These are phyloP conservation scores for Cistogaster globosa DNA, from an alignment of 2,888 invertebrate genomes.

Conservation along the genomic window DNA sequence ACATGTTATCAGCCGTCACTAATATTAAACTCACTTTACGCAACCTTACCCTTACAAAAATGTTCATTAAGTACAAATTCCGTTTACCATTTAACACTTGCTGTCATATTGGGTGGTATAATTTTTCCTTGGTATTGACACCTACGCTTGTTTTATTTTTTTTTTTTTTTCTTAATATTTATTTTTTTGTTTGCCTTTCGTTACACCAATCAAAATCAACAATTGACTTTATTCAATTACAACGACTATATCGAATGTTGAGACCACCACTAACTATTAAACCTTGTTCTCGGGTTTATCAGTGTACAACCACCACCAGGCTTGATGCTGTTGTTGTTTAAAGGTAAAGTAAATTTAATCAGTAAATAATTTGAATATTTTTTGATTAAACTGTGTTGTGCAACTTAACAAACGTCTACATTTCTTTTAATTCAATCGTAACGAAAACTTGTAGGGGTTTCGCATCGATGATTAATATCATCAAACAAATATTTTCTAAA, in stretches of 20 bases:
- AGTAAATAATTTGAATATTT: slow-evolving; percentile 82
- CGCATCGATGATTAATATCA: neutral
- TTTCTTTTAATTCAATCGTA: slow-evolving; percentile 69
- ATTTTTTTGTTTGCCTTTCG: slow-evolving; percentile 32
- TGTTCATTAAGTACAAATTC: slow-evolving; percentile 20
- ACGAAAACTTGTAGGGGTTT: slow-evolving; percentile 39
- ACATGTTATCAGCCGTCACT: neutral
- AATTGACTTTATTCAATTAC: slow-evolving; percentile 71
- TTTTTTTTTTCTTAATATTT: slow-evolving; percentile 7
- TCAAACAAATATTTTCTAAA: too few species aligned
- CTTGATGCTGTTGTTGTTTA: slow-evolving; percentile 45
- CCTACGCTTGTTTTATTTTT: slow-evolving; percentile 69
- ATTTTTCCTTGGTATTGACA: slow-evolving; percentile 74
- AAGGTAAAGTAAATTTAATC: slow-evolving; percentile 78
- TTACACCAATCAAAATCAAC: slow-evolving; percentile 70
- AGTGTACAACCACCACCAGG: slow-evolving; percentile 56
- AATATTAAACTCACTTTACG: neutral
- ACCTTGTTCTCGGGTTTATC: slow-evolving; percentile 64
- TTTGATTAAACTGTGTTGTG: slow-evolving; percentile 78
- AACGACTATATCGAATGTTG: slow-evolving; percentile 70
- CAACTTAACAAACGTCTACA: slow-evolving; percentile 71
- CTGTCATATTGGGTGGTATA: slow-evolving; percentile 74
- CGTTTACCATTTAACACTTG: slow-evolving; percentile 34
- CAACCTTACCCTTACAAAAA: slow-evolving; percentile 31
- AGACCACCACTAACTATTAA: slow-evolving; percentile 69